phyloP scores from a whole-genome alignment of 2,888 invertebrate species.

The Drosophila multiciliata region DNA sequence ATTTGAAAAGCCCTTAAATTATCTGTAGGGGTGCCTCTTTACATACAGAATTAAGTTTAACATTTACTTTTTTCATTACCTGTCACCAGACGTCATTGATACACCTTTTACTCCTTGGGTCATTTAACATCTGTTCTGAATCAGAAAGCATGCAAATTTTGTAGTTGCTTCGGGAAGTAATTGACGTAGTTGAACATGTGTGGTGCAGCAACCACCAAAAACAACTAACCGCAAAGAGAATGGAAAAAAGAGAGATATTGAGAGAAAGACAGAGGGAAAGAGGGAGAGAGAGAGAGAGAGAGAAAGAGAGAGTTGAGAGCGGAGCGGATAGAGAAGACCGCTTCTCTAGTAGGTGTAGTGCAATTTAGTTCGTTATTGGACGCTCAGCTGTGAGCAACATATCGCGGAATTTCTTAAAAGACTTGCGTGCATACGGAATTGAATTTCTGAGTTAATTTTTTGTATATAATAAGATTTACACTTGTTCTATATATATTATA shows the following conservation, averaged over 20 bases:
- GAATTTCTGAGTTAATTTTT: constrained; percentile 16
- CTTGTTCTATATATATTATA: constrained; percentile 7
- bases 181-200: constrained; percentile 46
- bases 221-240: neutral
- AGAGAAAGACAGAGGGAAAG: neutral
- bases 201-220: constrained; percentile 34
- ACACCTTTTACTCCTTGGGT: neutral
- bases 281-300: neutral
- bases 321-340: neutral
- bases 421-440: constrained; percentile 47
- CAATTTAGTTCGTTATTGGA: constrained; percentile 57
- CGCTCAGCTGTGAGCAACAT: constrained; percentile 57
- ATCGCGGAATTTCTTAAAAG: constrained; percentile 20
- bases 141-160: constrained; percentile 30
- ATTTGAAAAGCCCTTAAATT: constrained; percentile 23
- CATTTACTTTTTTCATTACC: constrained; percentile 18
- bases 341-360: constrained; percentile 10
- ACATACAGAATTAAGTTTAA: constrained; percentile 8
- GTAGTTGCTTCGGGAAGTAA: neutral
- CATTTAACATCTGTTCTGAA: constrained; percentile 56
- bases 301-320: neutral
- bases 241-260: neutral
- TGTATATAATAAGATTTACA: constrained; percentile 64
- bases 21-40: constrained; percentile 21
- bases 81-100: constrained; percentile 10